Evolutionary conservation across 2,113 vertebrate genomes (phyloP).

Genomic region (Oceanites oceanicus): DNA sequence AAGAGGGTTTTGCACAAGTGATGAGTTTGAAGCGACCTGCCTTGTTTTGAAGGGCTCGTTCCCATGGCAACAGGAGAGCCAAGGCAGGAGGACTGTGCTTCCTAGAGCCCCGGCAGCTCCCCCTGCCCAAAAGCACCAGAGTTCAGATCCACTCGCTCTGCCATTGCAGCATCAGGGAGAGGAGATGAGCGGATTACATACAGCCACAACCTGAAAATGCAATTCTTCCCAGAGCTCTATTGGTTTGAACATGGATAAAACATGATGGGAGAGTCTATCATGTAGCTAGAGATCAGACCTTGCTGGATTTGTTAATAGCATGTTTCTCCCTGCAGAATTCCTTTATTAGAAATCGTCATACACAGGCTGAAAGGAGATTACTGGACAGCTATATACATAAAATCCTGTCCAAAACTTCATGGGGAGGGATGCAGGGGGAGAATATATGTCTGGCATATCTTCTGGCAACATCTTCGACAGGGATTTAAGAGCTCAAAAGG

Average conservation of each 20-base stretch:
- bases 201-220: background rate
- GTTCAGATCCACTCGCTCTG: background rate
- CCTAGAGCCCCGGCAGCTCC: background rate
- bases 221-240: background rate
- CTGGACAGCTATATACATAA: background rate
- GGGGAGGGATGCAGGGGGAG: background rate
- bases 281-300: background rate
- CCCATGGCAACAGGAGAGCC: conserved; percentile 38
- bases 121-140: background rate
- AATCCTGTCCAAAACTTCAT: background rate
- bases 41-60: conserved; percentile 27
- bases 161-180: background rate
- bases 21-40: background rate
- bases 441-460: background rate
- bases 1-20: background rate
- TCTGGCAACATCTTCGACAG: background rate
- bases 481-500: background rate
- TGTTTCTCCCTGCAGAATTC: background rate
- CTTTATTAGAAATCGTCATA: background rate
- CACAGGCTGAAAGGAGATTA: background rate
- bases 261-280: background rate
- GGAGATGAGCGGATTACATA: background rate
- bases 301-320: background rate
- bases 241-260: background rate
- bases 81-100: background rate